Percentiles rank a stretch among this genome's conserved stretches.
phyloP scores from a whole-genome alignment of 2,797 vertebrate genomes.

The Okamejei kenojei region DNA sequence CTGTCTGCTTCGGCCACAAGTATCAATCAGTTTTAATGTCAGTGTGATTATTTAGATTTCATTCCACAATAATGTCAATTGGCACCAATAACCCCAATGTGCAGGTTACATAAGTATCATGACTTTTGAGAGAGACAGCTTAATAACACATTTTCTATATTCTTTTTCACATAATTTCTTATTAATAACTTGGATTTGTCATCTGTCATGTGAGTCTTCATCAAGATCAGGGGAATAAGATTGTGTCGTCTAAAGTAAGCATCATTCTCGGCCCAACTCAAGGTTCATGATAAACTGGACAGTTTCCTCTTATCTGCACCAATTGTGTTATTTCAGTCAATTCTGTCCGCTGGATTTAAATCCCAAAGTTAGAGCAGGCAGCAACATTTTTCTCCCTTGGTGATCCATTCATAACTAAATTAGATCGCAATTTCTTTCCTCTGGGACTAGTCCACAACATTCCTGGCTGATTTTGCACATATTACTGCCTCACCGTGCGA shows the following conservation, averaged over 20 bases:
- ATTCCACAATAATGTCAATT: not conserved
- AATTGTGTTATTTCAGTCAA: not conserved
- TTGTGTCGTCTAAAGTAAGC: not conserved
- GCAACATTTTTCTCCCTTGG: not conserved
- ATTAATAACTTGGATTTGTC: not conserved
- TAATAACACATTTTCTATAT: not conserved
- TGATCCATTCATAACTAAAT: not conserved
- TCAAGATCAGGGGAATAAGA: not conserved
- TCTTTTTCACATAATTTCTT: not conserved
- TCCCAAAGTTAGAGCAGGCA: not conserved
- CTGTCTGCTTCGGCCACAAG: not conserved
- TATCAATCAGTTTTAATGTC: not conserved
- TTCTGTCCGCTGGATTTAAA: not conserved
- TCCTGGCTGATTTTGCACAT: not conserved
- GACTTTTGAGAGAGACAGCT: not conserved
- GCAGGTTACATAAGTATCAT: not conserved
- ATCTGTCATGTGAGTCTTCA: not conserved
- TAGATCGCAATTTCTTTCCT: not conserved
- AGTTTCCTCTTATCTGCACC: not conserved
- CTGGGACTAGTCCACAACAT: not conserved
- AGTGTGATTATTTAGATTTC: not conserved
- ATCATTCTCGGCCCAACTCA: not conserved
- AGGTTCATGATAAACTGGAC: not conserved
- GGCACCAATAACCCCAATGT: not conserved
- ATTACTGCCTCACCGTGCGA: not conserved